Conservation (phyloP, 2,113 vertebrate species). For the Tachysurus vachellii region DNA sequence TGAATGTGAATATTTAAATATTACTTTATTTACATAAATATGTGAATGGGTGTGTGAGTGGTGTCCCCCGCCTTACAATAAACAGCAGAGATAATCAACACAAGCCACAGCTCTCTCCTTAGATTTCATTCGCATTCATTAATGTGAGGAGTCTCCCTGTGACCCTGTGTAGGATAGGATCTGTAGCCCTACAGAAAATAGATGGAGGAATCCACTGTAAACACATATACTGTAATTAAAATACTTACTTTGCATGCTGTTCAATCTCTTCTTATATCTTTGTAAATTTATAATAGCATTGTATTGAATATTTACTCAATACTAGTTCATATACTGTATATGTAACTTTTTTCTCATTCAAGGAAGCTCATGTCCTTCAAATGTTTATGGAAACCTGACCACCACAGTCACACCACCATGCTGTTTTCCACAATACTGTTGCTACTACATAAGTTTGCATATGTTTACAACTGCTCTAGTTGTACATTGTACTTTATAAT, state of each 20-base stretch:
- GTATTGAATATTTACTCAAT: background rate
- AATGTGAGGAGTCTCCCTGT: too few relatives aligned
- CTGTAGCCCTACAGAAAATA: too few relatives aligned
- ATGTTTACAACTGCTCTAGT: too few relatives aligned
- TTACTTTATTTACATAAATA: too few relatives aligned
- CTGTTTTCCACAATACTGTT: background rate
- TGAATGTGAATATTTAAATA: too few relatives aligned
- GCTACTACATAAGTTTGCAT: background rate
- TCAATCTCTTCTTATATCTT: background rate
- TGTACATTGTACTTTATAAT: too few relatives aligned
- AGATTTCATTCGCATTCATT: too few relatives aligned
- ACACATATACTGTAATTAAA: background rate
- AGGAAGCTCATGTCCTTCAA: background rate
- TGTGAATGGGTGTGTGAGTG: too few relatives aligned
- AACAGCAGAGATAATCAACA: too few relatives aligned
- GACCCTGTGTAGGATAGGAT: too few relatives aligned
- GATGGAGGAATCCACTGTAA: background rate
- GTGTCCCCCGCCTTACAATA: too few relatives aligned
- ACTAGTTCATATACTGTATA: background rate
- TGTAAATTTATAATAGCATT: background rate
- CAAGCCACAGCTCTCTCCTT: too few relatives aligned
- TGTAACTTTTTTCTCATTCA: background rate
- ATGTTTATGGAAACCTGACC: background rate
- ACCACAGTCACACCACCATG: background rate
- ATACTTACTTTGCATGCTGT: background rate